Conservation (phyloP, 2,888 invertebrate species). For the Eulithis testata region DNA sequence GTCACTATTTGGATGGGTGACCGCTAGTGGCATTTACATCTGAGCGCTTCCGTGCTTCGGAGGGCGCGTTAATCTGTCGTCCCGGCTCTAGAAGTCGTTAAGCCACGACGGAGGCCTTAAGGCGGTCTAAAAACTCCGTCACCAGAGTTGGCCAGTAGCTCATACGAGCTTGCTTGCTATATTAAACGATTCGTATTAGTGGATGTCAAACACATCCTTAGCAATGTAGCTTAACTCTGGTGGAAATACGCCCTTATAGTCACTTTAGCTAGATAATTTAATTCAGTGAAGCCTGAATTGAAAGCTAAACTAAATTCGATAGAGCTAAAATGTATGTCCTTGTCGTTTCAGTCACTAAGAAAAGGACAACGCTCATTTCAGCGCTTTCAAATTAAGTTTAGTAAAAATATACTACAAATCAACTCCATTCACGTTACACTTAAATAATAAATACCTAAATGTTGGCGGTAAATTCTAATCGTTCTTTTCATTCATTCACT, state of each 20-base stretch:
- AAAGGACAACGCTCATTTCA: not conserved
- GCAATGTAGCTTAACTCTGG: too few relatives aligned
- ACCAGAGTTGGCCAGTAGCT: too few relatives aligned
- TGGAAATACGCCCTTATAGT: not conserved
- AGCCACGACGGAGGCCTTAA: too few relatives aligned
- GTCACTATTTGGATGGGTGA: too few relatives aligned
- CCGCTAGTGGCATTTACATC: too few relatives aligned
- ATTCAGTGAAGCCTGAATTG: not conserved
- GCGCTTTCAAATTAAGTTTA: slow-evolving; percentile 1
- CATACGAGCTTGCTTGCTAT: too few relatives aligned
- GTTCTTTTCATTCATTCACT: slow-evolving; percentile 28
- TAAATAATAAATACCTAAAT: slow-evolving; percentile 24
- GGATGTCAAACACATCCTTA: too few relatives aligned
- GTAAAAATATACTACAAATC: not conserved
- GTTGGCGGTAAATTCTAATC: slow-evolving; percentile 19
- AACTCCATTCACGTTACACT: not conserved
- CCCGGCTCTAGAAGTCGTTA: too few relatives aligned
- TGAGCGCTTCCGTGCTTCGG: too few relatives aligned
- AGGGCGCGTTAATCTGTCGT: too few relatives aligned
- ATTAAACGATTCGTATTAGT: too few relatives aligned
- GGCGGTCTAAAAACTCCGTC: too few relatives aligned
- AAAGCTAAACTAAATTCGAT: not conserved
- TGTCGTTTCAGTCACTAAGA: slow-evolving; percentile 4
- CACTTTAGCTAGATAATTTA: slow-evolving; percentile 18
- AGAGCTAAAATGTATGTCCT: not conserved